Conservation (phyloP, 1,140 invertebrate species). For the Drosophila ohnishii region DNA sequence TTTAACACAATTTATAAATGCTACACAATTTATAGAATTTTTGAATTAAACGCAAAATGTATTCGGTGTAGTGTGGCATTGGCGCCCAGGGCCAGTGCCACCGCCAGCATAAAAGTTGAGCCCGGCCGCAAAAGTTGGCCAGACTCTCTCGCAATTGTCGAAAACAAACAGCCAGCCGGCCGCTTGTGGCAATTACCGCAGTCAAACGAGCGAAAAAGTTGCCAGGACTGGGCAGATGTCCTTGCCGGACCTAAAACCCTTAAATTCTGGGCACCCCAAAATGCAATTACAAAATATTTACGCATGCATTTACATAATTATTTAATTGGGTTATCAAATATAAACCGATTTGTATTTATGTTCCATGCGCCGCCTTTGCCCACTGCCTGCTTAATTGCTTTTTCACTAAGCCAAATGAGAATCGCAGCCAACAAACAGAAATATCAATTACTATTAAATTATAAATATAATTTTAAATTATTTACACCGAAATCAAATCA, state of each 20-base stretch:
- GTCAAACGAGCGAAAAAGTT: constrained; percentile 58
- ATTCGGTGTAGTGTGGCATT: constrained; percentile 27
- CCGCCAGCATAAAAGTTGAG: constrained; percentile 61
- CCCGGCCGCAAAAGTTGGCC: constrained; percentile 24
- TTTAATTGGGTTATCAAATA: constrained; percentile 63
- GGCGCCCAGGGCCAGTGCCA: constrained; percentile 13
- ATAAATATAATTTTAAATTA: constrained; percentile 61
- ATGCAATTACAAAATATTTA: constrained; percentile 56
- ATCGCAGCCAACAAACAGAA: constrained; percentile 30
- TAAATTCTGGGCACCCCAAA: constrained; percentile 25
- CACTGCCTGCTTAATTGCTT: constrained; percentile 59
- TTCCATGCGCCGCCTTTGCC: constrained; percentile 25
- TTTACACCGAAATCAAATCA: constrained; percentile 54
- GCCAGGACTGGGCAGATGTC: constrained; percentile 22
- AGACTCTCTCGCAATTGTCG: constrained; percentile 27
- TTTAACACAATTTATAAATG: constrained; percentile 79
- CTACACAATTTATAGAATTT: constrained; percentile 77
- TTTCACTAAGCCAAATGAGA: constrained; percentile 28
- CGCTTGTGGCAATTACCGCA: constrained; percentile 67
- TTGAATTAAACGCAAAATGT: constrained; percentile 70
- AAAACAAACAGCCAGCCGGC: constrained; percentile 59
- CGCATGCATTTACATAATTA: constrained; percentile 66
- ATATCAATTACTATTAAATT: constrained; percentile 59
- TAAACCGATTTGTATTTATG: constrained; percentile 54
- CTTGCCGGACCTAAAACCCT: constrained; percentile 12